Evolutionary conservation across 2,113 vertebrate species (phyloP).

Genomic region (Microtus oregoni): DNA sequence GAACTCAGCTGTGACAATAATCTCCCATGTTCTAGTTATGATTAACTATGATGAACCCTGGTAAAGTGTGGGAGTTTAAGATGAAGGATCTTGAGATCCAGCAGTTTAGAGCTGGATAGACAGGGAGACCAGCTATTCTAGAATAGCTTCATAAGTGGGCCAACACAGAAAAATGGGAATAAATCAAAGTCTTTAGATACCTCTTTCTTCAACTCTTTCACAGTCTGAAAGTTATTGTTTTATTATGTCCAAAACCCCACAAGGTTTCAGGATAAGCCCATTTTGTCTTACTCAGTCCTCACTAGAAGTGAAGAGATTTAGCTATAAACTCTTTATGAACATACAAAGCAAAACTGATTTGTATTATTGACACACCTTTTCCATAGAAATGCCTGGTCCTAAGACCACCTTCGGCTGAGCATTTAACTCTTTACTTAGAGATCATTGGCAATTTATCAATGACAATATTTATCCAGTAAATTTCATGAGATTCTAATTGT

Average conservation of each 20-base stretch:
- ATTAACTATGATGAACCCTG: neutral
- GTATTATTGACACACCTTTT: neutral
- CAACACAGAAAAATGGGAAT: neutral
- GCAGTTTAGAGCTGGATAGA: neutral
- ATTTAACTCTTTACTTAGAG: neutral
- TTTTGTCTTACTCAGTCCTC: neutral
- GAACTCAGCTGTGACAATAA: constrained; percentile 57
- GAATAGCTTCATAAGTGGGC: neutral
- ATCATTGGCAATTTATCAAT: neutral
- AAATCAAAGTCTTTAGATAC: neutral
- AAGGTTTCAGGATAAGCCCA: neutral
- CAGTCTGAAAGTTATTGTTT: neutral
- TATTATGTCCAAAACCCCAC: neutral
- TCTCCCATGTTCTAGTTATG: neutral
- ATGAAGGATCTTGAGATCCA: neutral
- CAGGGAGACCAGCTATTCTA: neutral
- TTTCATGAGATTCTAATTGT: neutral
- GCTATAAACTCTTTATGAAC: neutral
- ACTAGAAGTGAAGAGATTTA: neutral
- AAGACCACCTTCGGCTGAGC: neutral
- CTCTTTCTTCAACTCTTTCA: neutral
- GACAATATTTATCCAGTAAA: neutral
- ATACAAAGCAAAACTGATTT: neutral
- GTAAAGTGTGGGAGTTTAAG: constrained; percentile 25
- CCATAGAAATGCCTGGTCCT: neutral